Conservation (phyloP, 2,797 vertebrate species). For the Austrolebias charrua region DNA sequence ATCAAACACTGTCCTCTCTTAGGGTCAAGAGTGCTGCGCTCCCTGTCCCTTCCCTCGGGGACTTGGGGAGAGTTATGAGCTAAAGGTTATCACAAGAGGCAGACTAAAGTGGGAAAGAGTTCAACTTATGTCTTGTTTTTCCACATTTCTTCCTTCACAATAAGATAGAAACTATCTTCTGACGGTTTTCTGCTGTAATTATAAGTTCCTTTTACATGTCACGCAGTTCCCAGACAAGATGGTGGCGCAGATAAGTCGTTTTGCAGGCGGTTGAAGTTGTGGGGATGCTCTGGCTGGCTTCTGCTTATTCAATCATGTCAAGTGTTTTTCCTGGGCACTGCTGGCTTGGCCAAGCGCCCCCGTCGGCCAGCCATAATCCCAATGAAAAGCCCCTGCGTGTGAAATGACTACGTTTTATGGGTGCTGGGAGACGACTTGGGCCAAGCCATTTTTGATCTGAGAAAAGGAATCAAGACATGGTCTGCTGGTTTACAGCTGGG, state of each 20-base stretch:
- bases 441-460: constrained; percentile 45
- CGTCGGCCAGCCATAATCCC: constrained; percentile 54
- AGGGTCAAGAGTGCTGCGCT: constrained; percentile 66
- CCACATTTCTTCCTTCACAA: constrained; percentile 3
- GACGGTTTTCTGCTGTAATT: constrained; percentile 41
- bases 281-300: constrained; percentile 52
- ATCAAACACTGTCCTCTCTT: constrained; percentile 67
- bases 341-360: constrained; percentile 43
- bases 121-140: constrained; percentile 30
- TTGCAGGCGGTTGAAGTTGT: constrained; percentile 16
- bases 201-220: constrained; percentile 33
- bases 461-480: constrained; percentile 33
- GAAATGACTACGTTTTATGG: constrained; percentile 62
- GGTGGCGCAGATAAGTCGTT: constrained; percentile 42
- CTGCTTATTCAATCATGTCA: constrained; percentile 78
- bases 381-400: constrained; percentile 67
- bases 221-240: constrained; percentile 41
- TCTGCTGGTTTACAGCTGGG: constrained; percentile 36
- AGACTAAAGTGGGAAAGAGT: constrained; percentile 28
- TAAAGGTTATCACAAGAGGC: constrained; percentile 45
- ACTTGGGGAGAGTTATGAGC: constrained; percentile 48
- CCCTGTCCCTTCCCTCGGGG: constrained; percentile 42
- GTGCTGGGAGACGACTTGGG: constrained; percentile 43
- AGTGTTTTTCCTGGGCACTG: constrained; percentile 75
- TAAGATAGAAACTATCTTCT: constrained; percentile 17